These are phyloP conservation scores for Epinephelus coioides DNA, from an alignment of 2,797 vertebrate genomes.

Conservation along the genomic window DNA sequence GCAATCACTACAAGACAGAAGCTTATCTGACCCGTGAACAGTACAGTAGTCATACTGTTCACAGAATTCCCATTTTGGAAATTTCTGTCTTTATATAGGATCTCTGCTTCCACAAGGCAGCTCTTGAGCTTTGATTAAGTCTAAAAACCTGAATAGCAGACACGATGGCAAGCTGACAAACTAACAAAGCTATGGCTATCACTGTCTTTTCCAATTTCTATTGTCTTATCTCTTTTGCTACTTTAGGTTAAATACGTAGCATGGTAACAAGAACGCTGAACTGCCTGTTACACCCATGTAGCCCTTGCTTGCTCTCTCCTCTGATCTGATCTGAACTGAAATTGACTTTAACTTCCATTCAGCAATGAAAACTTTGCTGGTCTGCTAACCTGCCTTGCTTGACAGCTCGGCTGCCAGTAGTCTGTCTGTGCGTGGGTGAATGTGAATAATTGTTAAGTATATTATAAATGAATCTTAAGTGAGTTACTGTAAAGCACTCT, in stretches of 20 bases:
- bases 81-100: constrained; percentile 36
- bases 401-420: not conserved
- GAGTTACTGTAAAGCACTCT: not conserved
- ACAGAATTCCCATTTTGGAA: constrained; percentile 43
- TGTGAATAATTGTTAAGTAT: not conserved
- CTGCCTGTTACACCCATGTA: not conserved
- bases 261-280: not conserved
- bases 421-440: not conserved
- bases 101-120: constrained; percentile 18
- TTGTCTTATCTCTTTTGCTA: not conserved
- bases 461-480: not conserved
- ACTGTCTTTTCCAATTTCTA: too few species aligned
- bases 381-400: not conserved
- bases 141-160: constrained; percentile 10
- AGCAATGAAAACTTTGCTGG: not conserved
- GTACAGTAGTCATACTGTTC: constrained; percentile 47
- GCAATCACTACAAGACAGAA: constrained; percentile 44
- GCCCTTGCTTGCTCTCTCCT: not conserved
- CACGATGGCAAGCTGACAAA: not conserved
- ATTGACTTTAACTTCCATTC: not conserved
- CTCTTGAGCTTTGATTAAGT: constrained; percentile 31
- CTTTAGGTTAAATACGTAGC: not conserved
- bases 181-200: too few species aligned
- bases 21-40: constrained; percentile 52
- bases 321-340: constrained; percentile 7